These are phyloP conservation scores for Buathra laborator DNA, from an alignment of 2,888 invertebrate species.

Conservation along the genomic window DNA sequence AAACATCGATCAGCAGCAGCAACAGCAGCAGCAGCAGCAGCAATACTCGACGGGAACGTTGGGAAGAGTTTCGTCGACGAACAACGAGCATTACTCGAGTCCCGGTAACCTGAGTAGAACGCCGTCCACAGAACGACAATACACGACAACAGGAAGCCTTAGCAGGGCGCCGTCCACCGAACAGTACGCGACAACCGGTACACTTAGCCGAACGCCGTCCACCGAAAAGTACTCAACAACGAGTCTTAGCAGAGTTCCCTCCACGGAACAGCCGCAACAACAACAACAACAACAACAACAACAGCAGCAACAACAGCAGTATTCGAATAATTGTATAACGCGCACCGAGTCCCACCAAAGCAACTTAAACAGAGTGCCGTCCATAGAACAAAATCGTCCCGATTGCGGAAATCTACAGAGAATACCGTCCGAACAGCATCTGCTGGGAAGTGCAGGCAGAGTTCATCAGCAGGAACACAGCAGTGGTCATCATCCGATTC, in stretches of 20 bases:
- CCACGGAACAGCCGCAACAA: constrained; percentile 83
- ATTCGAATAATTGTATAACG: constrained; percentile 70
- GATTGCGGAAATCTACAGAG: constrained; percentile 76
- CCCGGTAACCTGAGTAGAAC: constrained; percentile 70
- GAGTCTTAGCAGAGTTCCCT: constrained; percentile 66
- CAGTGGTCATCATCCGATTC: constrained; percentile 71
- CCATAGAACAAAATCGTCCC: constrained; percentile 74
- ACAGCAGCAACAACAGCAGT: constrained; percentile 65
- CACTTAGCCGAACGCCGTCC: constrained; percentile 72
- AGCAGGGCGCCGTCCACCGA: constrained; percentile 71
- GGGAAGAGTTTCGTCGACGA: constrained; percentile 75
- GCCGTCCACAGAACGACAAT: constrained; percentile 77
- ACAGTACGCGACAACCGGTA: constrained; percentile 71
- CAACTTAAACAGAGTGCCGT: constrained; percentile 79
- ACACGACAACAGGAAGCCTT: constrained; percentile 70
- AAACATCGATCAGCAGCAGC: constrained; percentile 65
- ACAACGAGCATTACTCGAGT: constrained; percentile 72
- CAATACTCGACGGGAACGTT: constrained; percentile 69
- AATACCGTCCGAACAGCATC: constrained; percentile 83
- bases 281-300: constrained; percentile 68
- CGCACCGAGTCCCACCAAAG: constrained; percentile 77
- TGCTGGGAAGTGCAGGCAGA: constrained; percentile 64
- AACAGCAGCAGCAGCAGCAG: constrained; percentile 55
- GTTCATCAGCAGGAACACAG: constrained; percentile 71
- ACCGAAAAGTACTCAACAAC: constrained; percentile 76